Conservation (phyloP, 2,888 invertebrate species). For the Emmelina monodactyla region DNA sequence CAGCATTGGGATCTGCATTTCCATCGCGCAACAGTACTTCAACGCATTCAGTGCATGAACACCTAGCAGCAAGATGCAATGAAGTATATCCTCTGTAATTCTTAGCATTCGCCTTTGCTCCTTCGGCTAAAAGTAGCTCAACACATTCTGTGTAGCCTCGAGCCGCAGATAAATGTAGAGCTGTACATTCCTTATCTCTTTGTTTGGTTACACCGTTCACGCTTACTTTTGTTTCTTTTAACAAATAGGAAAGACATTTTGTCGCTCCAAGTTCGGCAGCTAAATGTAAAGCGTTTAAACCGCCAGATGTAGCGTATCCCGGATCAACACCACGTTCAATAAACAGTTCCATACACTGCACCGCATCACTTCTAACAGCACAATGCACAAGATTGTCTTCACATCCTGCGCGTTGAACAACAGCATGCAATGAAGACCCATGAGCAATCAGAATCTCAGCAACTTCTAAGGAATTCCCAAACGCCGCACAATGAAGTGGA, state of each 20-base stretch:
- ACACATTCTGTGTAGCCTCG: slow-evolving; percentile 86
- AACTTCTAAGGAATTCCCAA: slow-evolving; percentile 84
- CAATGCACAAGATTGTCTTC: slow-evolving; percentile 85
- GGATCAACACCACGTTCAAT: slow-evolving; percentile 79
- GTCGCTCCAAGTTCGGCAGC: slow-evolving; percentile 80
- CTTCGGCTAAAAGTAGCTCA: slow-evolving; percentile 75
- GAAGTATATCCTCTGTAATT: slow-evolving; percentile 85
- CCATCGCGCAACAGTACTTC: slow-evolving; percentile 78
- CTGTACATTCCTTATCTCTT: slow-evolving; percentile 78
- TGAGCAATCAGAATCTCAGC: slow-evolving; percentile 77
- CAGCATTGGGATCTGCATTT: slow-evolving; percentile 78
- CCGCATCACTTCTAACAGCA: slow-evolving; percentile 81
- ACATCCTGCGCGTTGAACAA: slow-evolving; percentile 71
- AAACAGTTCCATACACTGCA: slow-evolving; percentile 80
- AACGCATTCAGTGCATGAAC: slow-evolving; percentile 82
- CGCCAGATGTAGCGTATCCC: slow-evolving; percentile 76
- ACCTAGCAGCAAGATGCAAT: slow-evolving; percentile 84
- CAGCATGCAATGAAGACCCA: slow-evolving; percentile 73
- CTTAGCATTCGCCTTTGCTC: slow-evolving; percentile 77
- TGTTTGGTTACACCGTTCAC: slow-evolving; percentile 74
- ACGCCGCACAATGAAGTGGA: slow-evolving; percentile 88
- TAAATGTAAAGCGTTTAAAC: slow-evolving; percentile 80
- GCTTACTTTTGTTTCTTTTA: slow-evolving; percentile 76
- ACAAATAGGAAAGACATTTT: slow-evolving; percentile 75
- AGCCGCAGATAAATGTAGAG: slow-evolving; percentile 86